These are phyloP conservation scores for Tretioscincus oriximinensis DNA, from an alignment of 2,113 vertebrate genomes.

Conservation along the genomic window DNA sequence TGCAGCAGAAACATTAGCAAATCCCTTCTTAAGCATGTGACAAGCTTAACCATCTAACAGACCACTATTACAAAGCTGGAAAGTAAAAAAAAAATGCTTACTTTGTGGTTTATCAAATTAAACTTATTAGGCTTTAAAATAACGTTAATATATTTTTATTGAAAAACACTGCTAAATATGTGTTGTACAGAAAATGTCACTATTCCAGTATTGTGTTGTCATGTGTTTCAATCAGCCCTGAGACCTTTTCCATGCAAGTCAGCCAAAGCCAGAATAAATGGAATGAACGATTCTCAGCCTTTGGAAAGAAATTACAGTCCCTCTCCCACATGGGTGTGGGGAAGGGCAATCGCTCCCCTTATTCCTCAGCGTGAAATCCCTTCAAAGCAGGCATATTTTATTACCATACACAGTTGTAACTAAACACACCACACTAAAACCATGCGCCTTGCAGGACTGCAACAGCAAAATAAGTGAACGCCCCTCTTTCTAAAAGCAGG, in stretches of 20 bases:
- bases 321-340: no score
- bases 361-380: background rate
- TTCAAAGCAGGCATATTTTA: background rate
- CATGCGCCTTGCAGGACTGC: background rate
- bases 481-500: background rate
- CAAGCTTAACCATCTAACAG: background rate
- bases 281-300: background rate
- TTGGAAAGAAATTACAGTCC: background rate
- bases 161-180: no score
- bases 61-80: no score
- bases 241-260: no score
- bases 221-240: no score
- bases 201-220: no score
- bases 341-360: background rate
- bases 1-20: background rate
- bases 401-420: background rate
- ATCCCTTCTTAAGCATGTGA: constrained; percentile 9
- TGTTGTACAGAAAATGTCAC: no score
- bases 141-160: no score
- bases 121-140: no score
- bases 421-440: background rate
- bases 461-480: background rate
- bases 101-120: no score
- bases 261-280: no score
- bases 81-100: no score